Conservation (phyloP, 2,888 invertebrate genomes). For the Pemphredon lugubris region DNA sequence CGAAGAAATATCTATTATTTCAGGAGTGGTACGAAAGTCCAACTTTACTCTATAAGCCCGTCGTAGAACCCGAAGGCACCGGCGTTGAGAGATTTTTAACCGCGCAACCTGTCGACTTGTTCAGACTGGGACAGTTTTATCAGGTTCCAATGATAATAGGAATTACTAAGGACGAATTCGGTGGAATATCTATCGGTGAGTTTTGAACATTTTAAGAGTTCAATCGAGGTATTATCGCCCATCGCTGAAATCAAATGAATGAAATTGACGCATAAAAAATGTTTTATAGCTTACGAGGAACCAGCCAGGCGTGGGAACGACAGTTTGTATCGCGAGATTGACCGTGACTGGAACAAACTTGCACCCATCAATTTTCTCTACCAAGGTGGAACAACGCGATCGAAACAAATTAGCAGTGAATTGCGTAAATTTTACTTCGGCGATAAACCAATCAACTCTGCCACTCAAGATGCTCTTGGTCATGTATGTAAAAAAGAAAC, state of each 20-base stretch:
- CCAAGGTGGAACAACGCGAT: slow-evolving; percentile 83
- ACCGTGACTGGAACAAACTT: slow-evolving; percentile 84
- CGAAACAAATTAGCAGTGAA: slow-evolving; percentile 82
- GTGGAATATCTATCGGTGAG: slow-evolving; percentile 84
- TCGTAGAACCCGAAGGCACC: slow-evolving; percentile 85
- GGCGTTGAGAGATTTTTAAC: slow-evolving; percentile 86
- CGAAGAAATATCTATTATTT: too few species aligned
- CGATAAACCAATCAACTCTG: slow-evolving; percentile 77
- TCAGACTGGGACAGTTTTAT: slow-evolving; percentile 83
- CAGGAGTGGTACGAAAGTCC: slow-evolving; percentile 84
- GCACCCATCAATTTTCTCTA: slow-evolving; percentile 86
- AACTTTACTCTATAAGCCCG: slow-evolving; percentile 84
- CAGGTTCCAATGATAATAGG: slow-evolving; percentile 86
- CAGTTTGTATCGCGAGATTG: slow-evolving; percentile 82
- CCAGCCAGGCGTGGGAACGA: slow-evolving; percentile 78
- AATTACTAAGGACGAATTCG: slow-evolving; percentile 87
- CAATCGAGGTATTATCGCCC: too few species aligned
- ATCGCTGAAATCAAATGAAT: background rate
- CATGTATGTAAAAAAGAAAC: slow-evolving; percentile 73
- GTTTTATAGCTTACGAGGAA: slow-evolving; percentile 16
- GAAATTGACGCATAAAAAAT: background rate
- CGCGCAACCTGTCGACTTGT: slow-evolving; percentile 84
- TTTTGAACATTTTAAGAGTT: background rate
- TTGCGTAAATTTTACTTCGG: slow-evolving; percentile 82
- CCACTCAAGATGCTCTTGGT: slow-evolving; percentile 80